Percentiles rank a stretch among this genome's conserved stretches.
phyloP scores from a whole-genome alignment of 1,140 invertebrate genomes.

The Euglossa dilemma region DNA sequence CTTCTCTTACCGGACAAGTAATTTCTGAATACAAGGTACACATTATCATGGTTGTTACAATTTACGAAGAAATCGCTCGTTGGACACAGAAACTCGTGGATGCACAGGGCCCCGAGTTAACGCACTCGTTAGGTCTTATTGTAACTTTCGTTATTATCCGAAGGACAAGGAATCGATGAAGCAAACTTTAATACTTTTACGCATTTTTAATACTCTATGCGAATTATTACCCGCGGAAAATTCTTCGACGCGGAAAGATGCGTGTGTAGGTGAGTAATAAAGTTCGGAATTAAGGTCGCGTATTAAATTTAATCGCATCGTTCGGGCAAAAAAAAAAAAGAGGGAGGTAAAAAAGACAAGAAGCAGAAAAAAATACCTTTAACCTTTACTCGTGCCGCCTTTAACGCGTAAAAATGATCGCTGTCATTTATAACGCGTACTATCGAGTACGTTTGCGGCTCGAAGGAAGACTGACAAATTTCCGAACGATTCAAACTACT shows the following conservation, averaged over 20 bases:
- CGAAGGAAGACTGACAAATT: background rate
- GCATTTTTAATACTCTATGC: background rate
- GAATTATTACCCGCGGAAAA: background rate
- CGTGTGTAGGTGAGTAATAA: no score
- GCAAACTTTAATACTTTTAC: background rate
- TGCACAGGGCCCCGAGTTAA: background rate
- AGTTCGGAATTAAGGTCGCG: no score
- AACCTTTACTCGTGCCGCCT: background rate
- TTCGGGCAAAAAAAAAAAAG: no score
- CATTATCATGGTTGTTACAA: background rate
- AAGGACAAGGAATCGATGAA: no score
- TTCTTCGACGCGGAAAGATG: background rate
- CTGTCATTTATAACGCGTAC: background rate
- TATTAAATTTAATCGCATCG: no score
- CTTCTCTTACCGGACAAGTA: background rate
- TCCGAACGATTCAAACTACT: background rate
- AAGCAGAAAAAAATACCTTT: no score
- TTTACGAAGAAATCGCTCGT: constrained; percentile 1
- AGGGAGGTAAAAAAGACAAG: no score
- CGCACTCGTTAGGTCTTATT: background rate
- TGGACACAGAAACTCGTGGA: background rate
- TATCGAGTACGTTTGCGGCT: no score
- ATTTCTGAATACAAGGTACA: background rate
- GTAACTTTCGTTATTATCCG: background rate
- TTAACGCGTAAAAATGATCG: background rate